Conservation (phyloP, 2,797 vertebrate genomes). For the Pachyuromys duprasi region DNA sequence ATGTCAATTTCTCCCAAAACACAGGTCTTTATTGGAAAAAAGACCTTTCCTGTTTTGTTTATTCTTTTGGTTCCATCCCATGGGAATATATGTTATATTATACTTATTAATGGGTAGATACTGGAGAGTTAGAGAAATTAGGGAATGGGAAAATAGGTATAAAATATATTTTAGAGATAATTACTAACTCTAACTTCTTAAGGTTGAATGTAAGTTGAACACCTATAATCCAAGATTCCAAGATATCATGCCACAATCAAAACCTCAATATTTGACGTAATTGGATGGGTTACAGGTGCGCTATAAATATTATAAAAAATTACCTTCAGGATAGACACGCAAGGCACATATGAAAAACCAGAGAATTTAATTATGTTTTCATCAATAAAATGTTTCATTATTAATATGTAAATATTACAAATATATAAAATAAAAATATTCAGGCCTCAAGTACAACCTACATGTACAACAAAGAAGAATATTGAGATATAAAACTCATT, state of each 20-base stretch:
- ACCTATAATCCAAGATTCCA: neutral
- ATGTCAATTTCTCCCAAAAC: conserved; percentile 51
- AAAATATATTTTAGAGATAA: neutral
- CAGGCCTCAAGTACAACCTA: neutral
- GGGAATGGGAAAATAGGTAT: neutral
- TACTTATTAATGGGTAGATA: neutral
- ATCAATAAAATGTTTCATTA: neutral
- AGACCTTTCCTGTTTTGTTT: neutral
- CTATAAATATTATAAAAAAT: neutral
- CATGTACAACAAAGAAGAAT: neutral
- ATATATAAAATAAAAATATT: neutral
- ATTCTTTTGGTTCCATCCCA: neutral
- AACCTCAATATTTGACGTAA: neutral
- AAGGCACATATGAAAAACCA: neutral
- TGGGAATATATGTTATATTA: neutral
- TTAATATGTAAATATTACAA: neutral
- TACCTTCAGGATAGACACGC: neutral
- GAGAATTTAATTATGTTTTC: neutral
- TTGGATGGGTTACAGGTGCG: rapidly evolving
- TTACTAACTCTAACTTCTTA: neutral
- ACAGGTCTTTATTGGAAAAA: neutral
- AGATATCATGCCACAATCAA: neutral
- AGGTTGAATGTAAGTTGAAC: neutral
- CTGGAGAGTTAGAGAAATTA: neutral
- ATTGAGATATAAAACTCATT: neutral